Conservation (phyloP, 2,797 vertebrate genomes). For the Rhynchotus rufescens region DNA sequence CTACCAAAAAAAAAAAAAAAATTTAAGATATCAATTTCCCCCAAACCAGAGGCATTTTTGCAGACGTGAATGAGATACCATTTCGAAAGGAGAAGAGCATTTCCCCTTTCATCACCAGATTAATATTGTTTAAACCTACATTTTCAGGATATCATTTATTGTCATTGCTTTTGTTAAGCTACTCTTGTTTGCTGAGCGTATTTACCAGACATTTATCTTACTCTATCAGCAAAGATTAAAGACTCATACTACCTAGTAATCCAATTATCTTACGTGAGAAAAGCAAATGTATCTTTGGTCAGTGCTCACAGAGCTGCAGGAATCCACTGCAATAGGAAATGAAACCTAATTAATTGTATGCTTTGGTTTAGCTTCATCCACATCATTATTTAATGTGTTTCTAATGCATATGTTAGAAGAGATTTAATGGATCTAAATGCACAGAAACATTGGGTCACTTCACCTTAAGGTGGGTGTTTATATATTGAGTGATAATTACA, state of each 20-base stretch:
- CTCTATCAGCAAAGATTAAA: constrained; percentile 77
- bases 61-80: not conserved
- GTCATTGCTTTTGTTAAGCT: constrained; percentile 40
- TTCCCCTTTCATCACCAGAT: not conserved
- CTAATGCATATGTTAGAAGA: constrained; percentile 47
- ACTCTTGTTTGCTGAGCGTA: constrained; percentile 38
- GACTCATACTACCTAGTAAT: constrained; percentile 68
- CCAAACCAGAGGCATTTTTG: not conserved
- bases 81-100: not conserved
- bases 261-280: constrained; percentile 72
- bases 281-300: constrained; percentile 72
- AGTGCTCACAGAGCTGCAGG: constrained; percentile 49
- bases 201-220: constrained; percentile 69
- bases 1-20: not conserved
- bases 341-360: constrained; percentile 76
- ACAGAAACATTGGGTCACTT: not conserved
- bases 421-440: constrained; percentile 44
- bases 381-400: constrained; percentile 58
- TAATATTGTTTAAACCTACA: constrained; percentile 17
- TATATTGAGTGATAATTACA: not conserved
- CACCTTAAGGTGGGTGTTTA: not conserved
- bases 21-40: not conserved
- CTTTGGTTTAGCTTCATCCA: constrained; percentile 44
- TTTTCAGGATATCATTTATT: not conserved
- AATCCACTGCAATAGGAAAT: constrained; percentile 67